Evolutionary conservation across 2,888 invertebrate species (phyloP), one percentile per base, ranked within the genome.

Genomic region (Podotricha telesiphe): DNA sequence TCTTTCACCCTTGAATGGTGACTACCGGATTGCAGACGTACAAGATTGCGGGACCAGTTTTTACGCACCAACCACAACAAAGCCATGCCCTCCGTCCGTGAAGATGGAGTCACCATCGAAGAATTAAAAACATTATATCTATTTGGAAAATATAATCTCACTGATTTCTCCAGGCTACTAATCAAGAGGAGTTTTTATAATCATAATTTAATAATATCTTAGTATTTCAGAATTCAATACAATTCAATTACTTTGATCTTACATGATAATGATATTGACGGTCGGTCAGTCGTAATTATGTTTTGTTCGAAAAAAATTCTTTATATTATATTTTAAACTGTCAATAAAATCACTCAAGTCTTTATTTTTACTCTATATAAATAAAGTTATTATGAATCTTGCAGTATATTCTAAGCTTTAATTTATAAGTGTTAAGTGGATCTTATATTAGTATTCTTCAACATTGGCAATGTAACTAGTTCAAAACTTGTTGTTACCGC

Each of bases 41-140:
- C 77, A 77, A 82, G 82, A 85, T 80, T 82, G 80, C 80, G 83
- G 79, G 87, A 90, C 91, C 86, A 89, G 89, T 91, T 91, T 91
- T 91, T 89, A 83, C 84, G 78, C 77, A 74, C 72, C 75, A 74
- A 74, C 75, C 77, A 79, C 78, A 77, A 79, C 76, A 78, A 78
- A 77, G 76, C 77, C 76, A 74, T 74, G 75, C 76, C 77, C 76
- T 77, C 74, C 73, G 71, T 76, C 73, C 74, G 71, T 73, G 70
- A 76, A 75, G 74, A 78, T 74, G 76, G 77, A 78, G 74, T 75
- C 76, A 73, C 69, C 75, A 69, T 68, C 64, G 68, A 55, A 53
- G 45, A 68, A 65, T 63, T 69, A 73, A 69, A 67, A 65, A 61
- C 55, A 7, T 48, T 48, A n/a, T 34, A 51, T 40, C 56, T 59